Conservation (phyloP, 1,140 invertebrate genomes). For the Lineus longissimus region DNA sequence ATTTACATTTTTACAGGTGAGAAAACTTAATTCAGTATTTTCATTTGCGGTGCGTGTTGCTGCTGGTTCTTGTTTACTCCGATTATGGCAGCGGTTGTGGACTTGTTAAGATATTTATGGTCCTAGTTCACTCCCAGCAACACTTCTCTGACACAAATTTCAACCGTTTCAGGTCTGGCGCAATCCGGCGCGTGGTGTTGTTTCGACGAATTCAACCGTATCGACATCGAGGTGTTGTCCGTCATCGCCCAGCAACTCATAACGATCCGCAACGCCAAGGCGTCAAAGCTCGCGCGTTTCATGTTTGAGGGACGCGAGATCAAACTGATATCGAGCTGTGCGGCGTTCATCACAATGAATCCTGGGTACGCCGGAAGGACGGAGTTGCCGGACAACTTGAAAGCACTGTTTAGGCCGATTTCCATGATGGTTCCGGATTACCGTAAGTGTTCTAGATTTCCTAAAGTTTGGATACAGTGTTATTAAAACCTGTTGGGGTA, state of each 20-base stretch:
- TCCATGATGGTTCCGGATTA: conserved; percentile 94
- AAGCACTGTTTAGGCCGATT: conserved; percentile 78
- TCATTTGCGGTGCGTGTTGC: too few species aligned
- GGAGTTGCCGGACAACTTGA: conserved; percentile 55
- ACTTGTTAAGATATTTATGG: too few species aligned
- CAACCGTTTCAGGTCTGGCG: conserved; percentile 59
- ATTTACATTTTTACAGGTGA: too few species aligned
- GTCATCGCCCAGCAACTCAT: conserved; percentile 61
- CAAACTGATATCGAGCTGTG: conserved; percentile 50
- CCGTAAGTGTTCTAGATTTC: conserved; percentile 53
- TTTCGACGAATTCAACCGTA: conserved; percentile 88
- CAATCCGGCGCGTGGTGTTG: conserved; percentile 88
- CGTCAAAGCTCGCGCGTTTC: conserved; percentile 55
- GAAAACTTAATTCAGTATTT: too few species aligned
- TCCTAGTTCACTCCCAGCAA: too few species aligned
- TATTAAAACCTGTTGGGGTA: too few species aligned
- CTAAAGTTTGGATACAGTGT: too few species aligned
- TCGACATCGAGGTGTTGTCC: conserved; percentile 84
- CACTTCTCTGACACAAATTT: too few species aligned
- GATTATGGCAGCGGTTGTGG: too few species aligned
- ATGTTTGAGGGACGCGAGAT: conserved; percentile 57
- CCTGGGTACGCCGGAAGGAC: conserved; percentile 85
- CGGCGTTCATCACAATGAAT: conserved; percentile 62
- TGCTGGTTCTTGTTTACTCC: too few species aligned
- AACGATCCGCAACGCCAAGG: conserved; percentile 58